These are phyloP conservation scores for Nomada flava DNA, from an alignment of 2,888 invertebrate species.

Conservation along the genomic window DNA sequence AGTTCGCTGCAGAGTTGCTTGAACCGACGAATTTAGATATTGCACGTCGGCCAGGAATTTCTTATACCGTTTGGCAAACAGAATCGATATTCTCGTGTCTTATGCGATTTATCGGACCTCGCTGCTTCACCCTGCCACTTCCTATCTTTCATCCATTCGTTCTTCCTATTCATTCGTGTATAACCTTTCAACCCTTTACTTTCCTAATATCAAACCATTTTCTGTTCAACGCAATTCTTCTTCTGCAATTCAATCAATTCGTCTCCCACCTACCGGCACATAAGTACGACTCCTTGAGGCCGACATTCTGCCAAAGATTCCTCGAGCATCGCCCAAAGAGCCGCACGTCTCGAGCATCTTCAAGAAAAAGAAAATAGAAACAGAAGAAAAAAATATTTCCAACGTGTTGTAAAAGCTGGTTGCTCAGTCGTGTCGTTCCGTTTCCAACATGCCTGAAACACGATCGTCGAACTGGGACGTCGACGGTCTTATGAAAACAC, in stretches of 20 bases:
- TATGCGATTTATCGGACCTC: conserved; percentile 23
- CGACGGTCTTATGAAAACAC: conserved; percentile 43
- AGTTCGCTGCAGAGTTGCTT: conserved; percentile 54
- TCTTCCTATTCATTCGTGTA: not conserved
- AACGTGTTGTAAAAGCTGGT: not conserved
- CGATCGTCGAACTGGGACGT: conserved; percentile 37
- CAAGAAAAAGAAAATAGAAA: not conserved
- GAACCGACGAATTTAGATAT: conserved; percentile 60
- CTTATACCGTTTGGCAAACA: conserved; percentile 57
- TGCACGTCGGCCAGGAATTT: conserved; percentile 59
- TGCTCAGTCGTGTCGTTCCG: not conserved
- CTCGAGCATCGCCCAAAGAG: not conserved
- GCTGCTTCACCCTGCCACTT: conserved; percentile 4
- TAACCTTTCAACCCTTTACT: no score
- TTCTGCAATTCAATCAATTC: not conserved
- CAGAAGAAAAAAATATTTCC: not conserved
- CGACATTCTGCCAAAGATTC: not conserved
- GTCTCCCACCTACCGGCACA: no score
- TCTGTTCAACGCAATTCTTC: not conserved
- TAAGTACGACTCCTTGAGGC: no score
- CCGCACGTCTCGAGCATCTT: not conserved
- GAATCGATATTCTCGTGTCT: conserved; percentile 51
- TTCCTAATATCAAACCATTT: no score
- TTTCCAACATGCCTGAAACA: conserved; percentile 19
- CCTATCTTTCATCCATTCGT: not conserved